Evolutionary conservation across 2,888 invertebrate genomes (phyloP).

Genomic region (Yponomeuta sedellus): DNA sequence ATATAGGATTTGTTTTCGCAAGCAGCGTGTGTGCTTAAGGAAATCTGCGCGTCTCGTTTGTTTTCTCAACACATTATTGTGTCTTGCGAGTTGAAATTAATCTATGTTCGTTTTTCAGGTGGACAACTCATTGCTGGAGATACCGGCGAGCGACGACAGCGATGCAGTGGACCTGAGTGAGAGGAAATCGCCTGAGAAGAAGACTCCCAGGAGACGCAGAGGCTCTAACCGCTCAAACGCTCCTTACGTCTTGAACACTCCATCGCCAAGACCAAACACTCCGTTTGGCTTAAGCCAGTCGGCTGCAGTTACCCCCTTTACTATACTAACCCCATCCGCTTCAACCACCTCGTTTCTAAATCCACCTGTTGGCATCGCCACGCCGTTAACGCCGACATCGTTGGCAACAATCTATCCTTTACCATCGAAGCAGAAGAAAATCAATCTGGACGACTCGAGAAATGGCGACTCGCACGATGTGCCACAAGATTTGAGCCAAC

Average conservation of each 20-base stretch:
- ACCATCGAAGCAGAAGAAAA: constrained; percentile 64
- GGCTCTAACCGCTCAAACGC: constrained; percentile 66
- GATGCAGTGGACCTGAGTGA: constrained; percentile 67
- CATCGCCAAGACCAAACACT: constrained; percentile 64
- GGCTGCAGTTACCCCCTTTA: constrained; percentile 44
- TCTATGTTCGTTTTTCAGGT: constrained; percentile 47
- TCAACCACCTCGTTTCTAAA: constrained; percentile 56
- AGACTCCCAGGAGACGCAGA: constrained; percentile 64
- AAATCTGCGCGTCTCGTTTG: constrained; percentile 20
- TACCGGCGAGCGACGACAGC: constrained; percentile 68
- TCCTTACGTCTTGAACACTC: constrained; percentile 67
- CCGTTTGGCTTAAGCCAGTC: constrained; percentile 62
- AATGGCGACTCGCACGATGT: constrained; percentile 50
- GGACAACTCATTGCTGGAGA: constrained; percentile 65
- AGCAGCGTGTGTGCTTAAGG: constrained; percentile 1
- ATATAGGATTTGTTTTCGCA: not conserved
- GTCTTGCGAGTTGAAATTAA: not conserved
- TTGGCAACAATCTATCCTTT: constrained; percentile 65
- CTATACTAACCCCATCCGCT: constrained; percentile 57
- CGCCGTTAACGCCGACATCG: constrained; percentile 58
- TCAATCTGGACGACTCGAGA: constrained; percentile 36
- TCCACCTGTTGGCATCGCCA: constrained; percentile 69
- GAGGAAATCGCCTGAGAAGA: constrained; percentile 67
- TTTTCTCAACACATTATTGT: constrained; percentile 1
- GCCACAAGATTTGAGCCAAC: constrained; percentile 67